Base-by-base conservation (phyloP, 2,888 invertebrate genomes). In the Parapristionchus giblindavisi region DNA sequence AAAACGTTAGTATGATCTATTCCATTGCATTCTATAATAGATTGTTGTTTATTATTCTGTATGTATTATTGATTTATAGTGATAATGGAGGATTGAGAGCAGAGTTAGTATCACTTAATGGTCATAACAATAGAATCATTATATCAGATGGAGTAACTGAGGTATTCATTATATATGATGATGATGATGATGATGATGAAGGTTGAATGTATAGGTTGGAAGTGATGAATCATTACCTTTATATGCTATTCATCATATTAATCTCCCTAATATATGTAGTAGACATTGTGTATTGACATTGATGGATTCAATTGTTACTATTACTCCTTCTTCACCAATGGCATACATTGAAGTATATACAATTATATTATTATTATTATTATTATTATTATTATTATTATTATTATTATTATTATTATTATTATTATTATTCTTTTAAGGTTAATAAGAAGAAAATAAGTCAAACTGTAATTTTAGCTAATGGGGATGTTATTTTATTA, bases 211-310 rank as follows among this genome's bases (percentile, higher is more conserved):
- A 6, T n/a, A 71, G 71, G 52, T 71, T 11, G 71, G 71, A 40
- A 48, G 27, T 21, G 71, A 71, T 29, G 8, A 3, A 0, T 48
- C 56, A 17, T 29, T 71, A 14, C 56, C 32, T 43, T 11, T 40
- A 4, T 71, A 32, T 24, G 71, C 71, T 14, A 17, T 8, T 17
- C 58, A 71, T 40, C 36, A 71, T 29, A 29, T 71, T 5, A 21
- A 29, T 29, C 34, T 95, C 21, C 94, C 95, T 32, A 94, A 94
- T 84, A 94, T 97, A 82, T 94, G 94, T 90, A 93, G 96, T 17
- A 92, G 95, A 74, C 98, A 98, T 89, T 97, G 97, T 90, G 94
- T 96, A 85, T 93, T 98, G 83, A 94, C 96, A 73, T 92, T 92
- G 88, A 92, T 94, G 76, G 93, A 94, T 81, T 95, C 95, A 70